phyloP scores from a whole-genome alignment of 1,140 invertebrate species.

The Battus philenor region DNA sequence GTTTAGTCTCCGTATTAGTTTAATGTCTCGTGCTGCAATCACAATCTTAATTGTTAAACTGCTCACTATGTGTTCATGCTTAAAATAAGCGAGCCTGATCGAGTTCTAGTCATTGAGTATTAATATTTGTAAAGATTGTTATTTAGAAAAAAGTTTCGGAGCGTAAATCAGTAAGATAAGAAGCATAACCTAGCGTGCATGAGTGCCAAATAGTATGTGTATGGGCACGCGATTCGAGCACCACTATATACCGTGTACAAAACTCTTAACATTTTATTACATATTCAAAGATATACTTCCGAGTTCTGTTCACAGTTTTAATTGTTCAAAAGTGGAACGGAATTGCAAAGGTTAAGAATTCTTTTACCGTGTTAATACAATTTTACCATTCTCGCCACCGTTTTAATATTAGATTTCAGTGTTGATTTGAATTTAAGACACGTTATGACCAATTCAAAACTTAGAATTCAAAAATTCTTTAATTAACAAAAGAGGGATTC shows the following conservation, averaged over 20 bases:
- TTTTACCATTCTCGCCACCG: too few species aligned
- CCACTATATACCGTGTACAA: slow-evolving; percentile 19
- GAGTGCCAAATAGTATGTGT: slow-evolving; percentile 36
- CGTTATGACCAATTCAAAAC: too few species aligned
- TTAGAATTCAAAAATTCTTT: too few species aligned
- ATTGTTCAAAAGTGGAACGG: slow-evolving; percentile 42
- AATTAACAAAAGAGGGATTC: too few species aligned
- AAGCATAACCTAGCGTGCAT: slow-evolving; percentile 46
- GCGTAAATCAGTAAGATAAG: slow-evolving; percentile 26
- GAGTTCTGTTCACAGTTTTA: slow-evolving; percentile 26
- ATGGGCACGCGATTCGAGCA: slow-evolving; percentile 26
- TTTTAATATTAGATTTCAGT: too few species aligned
- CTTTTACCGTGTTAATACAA: too few species aligned
- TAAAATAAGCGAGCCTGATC: slow-evolving; percentile 6
- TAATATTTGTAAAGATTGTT: slow-evolving; percentile 8
- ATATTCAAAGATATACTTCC: slow-evolving; percentile 4
- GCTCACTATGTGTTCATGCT: slow-evolving; percentile 15
- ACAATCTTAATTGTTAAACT: slow-evolving; percentile 20
- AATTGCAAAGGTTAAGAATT: too few species aligned
- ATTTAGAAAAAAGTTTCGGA: slow-evolving; percentile 23
- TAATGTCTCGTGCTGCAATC: slow-evolving; percentile 14
- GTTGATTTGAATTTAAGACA: too few species aligned
- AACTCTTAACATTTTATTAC: slow-evolving; percentile 14
- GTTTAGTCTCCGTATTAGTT: not conserved
- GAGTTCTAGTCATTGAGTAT: too few species aligned